A percentile compares a stretch with the other conserved stretches of the same genome.
Evolutionary conservation across 2,888 invertebrate genomes (phyloP).

Genomic region (Andricus curvator): DNA sequence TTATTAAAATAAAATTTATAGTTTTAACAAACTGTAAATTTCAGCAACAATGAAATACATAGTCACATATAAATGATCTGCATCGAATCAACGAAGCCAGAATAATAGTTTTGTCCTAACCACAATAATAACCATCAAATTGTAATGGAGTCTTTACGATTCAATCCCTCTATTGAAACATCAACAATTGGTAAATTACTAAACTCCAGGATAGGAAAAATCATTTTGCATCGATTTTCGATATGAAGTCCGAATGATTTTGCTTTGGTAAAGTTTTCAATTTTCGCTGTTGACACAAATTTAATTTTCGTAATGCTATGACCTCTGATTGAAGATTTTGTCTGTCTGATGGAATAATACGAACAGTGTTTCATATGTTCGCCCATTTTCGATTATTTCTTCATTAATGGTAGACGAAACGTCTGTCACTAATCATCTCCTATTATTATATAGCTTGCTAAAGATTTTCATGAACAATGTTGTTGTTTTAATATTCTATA

Average conservation of each 20-base stretch:
- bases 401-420: too few relatives aligned
- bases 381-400: too few relatives aligned
- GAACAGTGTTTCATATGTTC: too few relatives aligned
- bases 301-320: too few relatives aligned
- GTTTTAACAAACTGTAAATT: not conserved
- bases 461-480: not conserved
- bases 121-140: not conserved
- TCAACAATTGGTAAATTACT: not conserved
- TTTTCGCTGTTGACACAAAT: not conserved
- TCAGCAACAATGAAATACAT: not conserved
- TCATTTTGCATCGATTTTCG: not conserved
- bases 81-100: not conserved
- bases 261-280: not conserved
- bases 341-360: too few relatives aligned
- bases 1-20: not conserved
- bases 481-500: not conserved
- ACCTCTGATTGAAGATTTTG: too few relatives aligned
- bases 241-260: not conserved
- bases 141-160: not conserved
- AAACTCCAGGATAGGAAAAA: not conserved
- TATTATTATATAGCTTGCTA: too few relatives aligned
- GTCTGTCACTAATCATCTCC: too few relatives aligned
- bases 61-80: not conserved
- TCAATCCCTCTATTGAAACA: not conserved
- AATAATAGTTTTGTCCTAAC: constrained; percentile 15